Percentiles rank a stretch among this genome's conserved stretches.
phyloP scores from a whole-genome alignment of 2,797 vertebrate species.

The Gobio occitaniae region DNA sequence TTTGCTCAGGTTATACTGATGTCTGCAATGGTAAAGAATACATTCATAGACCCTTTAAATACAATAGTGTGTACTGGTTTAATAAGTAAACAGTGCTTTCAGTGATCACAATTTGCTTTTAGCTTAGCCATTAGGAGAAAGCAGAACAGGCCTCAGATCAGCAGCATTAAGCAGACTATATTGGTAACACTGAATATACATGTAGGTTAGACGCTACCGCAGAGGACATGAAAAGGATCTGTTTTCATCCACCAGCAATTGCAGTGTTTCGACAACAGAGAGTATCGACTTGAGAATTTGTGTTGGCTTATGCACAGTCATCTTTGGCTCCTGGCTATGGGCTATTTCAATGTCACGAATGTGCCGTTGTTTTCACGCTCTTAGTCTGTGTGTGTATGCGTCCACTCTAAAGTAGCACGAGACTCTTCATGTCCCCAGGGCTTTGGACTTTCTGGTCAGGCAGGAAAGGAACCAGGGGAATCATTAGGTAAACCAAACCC shows the following conservation, averaged over 20 bases:
- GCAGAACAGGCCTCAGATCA: neutral
- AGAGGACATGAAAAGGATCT: neutral
- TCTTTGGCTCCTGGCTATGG: conserved; percentile 11
- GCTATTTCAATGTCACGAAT: conserved; percentile 8
- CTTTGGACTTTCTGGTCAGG: conserved; percentile 76
- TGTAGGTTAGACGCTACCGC: neutral
- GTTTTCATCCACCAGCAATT: conserved; percentile 20
- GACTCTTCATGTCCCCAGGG: conserved; percentile 70
- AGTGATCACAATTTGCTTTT: conserved; percentile 7
- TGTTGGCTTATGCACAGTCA: conserved; percentile 30
- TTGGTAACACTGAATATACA: conserved; percentile 5
- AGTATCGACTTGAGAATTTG: conserved; percentile 8
- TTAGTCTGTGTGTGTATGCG: conserved; percentile 48
- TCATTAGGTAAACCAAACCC: conserved; percentile 79
- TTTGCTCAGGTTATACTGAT: neutral
- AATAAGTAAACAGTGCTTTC: neutral
- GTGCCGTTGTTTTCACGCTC: conserved; percentile 27
- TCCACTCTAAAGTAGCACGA: conserved; percentile 57
- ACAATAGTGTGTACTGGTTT: neutral
- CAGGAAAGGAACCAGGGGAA: conserved; percentile 78
- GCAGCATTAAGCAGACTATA: neutral
- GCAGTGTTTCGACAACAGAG: conserved; percentile 29
- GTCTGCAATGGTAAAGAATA: conserved; percentile 1
- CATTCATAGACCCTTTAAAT: neutral
- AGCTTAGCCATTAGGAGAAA: neutral